phyloP scores from a whole-genome alignment of 2,888 invertebrate species.

The Prenolepis imparis region DNA sequence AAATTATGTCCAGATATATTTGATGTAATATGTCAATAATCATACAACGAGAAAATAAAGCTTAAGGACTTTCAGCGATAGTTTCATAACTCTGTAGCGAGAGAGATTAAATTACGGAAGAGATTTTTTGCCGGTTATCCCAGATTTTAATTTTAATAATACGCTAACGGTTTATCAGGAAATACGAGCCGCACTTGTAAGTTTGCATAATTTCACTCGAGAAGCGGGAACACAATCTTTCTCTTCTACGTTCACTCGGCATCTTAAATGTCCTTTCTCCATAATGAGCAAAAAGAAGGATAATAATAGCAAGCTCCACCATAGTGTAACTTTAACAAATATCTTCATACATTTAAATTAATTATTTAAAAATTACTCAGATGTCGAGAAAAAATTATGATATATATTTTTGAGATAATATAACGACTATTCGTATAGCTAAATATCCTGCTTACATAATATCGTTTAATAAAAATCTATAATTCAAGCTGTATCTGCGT shows the following conservation, averaged over 20 bases:
- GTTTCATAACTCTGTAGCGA: conserved; percentile 33
- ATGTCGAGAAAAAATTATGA: not conserved
- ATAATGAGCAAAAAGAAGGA: conserved; percentile 44
- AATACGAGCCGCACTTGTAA: conserved; percentile 47
- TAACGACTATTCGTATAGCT: not conserved
- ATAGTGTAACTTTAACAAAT: conserved; percentile 22
- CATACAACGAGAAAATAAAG: conserved; percentile 27
- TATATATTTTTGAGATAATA: not conserved
- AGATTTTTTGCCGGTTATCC: conserved; percentile 36
- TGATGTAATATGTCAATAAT: not conserved
- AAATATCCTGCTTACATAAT: not conserved
- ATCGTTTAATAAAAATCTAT: not conserved
- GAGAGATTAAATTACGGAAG: conserved; percentile 63
- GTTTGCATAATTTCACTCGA: conserved; percentile 53
- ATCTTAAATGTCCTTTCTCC: conserved; percentile 47
- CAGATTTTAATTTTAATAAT: conserved; percentile 65
- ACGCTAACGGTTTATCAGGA: conserved; percentile 53
- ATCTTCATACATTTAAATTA: conserved; percentile 24
- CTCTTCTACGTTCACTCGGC: conserved; percentile 37
- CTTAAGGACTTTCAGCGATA: conserved; percentile 10
- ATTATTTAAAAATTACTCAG: not conserved
- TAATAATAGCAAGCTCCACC: conserved; percentile 24
- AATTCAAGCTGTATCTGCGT: not conserved
- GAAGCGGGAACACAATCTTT: conserved; percentile 54
- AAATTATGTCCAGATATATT: not conserved